Evolutionary conservation across 2,113 vertebrate genomes (phyloP).

Genomic region (Rutilus rutilus): DNA sequence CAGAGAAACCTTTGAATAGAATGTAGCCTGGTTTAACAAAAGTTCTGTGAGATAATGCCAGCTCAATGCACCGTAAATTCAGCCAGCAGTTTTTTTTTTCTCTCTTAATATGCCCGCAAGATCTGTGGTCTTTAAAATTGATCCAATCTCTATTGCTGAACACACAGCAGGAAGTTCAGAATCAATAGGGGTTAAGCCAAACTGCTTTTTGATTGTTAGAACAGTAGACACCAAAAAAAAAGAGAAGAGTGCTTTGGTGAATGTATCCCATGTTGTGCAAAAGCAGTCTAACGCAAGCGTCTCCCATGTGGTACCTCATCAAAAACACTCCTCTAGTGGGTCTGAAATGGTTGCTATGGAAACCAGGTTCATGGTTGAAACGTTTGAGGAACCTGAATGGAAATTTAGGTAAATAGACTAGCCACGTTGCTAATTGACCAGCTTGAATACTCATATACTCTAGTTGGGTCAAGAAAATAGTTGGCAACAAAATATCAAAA

Average conservation of each 20-base stretch:
- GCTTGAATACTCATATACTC: neutral
- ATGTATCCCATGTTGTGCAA: conserved; percentile 19
- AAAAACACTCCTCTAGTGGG: conserved; percentile 33
- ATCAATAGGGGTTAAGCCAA: conserved; percentile 1
- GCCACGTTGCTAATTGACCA: neutral
- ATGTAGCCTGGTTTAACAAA: neutral
- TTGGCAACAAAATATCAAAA: neutral
- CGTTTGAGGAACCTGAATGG: conserved; percentile 43
- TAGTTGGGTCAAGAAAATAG: neutral
- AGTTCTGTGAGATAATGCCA: neutral
- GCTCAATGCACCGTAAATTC: neutral
- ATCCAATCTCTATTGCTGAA: conserved; percentile 13
- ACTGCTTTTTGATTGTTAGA: conserved; percentile 10
- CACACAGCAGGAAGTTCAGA: neutral
- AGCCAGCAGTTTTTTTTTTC: no score
- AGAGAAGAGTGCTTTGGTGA: neutral
- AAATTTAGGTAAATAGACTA: conserved; percentile 1
- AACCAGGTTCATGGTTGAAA: conserved; percentile 64
- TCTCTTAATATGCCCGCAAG: neutral
- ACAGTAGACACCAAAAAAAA: neutral
- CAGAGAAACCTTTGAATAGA: conserved; percentile 1
- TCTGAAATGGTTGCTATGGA: conserved; percentile 70
- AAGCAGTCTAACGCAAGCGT: conserved; percentile 5
- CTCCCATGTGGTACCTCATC: conserved; percentile 22
- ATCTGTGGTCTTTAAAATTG: conserved; percentile 14